Conservation (phyloP, 1,140 invertebrate species). For the Drosophila sp. region DNA sequence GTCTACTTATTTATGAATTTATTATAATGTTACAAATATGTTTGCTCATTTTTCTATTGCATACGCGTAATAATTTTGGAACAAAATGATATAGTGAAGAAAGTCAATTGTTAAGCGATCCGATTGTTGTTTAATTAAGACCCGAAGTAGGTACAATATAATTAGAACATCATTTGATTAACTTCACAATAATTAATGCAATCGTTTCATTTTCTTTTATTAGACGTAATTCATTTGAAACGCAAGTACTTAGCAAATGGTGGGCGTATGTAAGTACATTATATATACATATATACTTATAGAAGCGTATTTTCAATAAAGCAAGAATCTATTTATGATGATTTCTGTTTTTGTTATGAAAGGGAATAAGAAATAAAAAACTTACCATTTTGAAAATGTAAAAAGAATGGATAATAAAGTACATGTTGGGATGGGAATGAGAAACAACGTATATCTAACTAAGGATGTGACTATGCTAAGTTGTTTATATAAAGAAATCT, state of each 20-base stretch:
- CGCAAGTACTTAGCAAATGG: no score
- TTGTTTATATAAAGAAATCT: conserved; percentile 67
- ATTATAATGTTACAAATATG: conserved; percentile 44
- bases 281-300: conserved; percentile 61
- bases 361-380: neutral
- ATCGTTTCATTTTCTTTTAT: conserved; percentile 29
- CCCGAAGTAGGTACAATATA: conserved; percentile 20
- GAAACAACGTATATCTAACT: conserved; percentile 8
- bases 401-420: conserved; percentile 3
- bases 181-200: conserved; percentile 15
- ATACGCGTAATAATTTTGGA: conserved; percentile 24
- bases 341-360: conserved; percentile 4
- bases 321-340: conserved; percentile 56
- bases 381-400: conserved; percentile 10
- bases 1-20: conserved; percentile 39
- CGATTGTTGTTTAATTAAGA: conserved; percentile 76
- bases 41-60: conserved; percentile 68
- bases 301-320: conserved; percentile 80
- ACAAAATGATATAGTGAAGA: conserved; percentile 28
- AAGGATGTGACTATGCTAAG: neutral
- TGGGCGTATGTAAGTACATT: conserved; percentile 42
- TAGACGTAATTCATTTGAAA: conserved; percentile 44
- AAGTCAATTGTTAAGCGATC: conserved; percentile 58
- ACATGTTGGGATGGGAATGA: neutral
- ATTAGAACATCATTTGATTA: conserved; percentile 33